Conservation (phyloP, 1,140 invertebrate species). For the Drosophila albomicans region DNA sequence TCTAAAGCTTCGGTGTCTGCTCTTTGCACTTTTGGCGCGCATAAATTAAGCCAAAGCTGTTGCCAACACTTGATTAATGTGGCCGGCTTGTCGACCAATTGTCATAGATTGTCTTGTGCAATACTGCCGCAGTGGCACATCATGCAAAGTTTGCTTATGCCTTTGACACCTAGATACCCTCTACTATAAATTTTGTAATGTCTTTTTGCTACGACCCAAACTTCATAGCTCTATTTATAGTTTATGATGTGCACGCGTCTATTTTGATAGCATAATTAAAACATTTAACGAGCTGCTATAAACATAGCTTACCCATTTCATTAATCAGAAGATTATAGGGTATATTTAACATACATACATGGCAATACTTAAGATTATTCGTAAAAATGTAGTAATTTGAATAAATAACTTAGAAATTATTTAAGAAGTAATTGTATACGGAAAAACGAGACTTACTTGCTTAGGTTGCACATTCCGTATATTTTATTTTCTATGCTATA, state of each 20-base stretch:
- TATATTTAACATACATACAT: neutral
- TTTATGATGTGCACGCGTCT: neutral
- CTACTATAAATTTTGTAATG: neutral
- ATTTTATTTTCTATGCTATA: too few species aligned
- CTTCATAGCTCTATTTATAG: neutral
- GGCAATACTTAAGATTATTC: too few species aligned
- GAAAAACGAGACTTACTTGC: too few species aligned
- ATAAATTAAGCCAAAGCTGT: constrained; percentile 67
- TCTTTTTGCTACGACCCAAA: too few species aligned
- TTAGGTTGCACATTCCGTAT: too few species aligned
- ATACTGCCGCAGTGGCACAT: constrained; percentile 61
- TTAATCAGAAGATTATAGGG: neutral
- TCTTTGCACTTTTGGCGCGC: constrained; percentile 76
- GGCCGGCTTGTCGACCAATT: constrained; percentile 47
- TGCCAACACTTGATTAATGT: constrained; percentile 73
- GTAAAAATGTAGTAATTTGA: too few species aligned
- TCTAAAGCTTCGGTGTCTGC: constrained; percentile 33
- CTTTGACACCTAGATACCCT: neutral
- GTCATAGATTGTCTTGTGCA: constrained; percentile 66
- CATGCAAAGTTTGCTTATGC: constrained; percentile 36
- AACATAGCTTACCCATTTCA: neutral
- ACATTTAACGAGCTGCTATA: neutral
- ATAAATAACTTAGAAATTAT: too few species aligned
- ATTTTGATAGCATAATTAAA: neutral
- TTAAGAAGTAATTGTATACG: too few species aligned